Evolutionary conservation across 1,140 invertebrate genomes (phyloP).

Genomic region (Paraescarpia echinospica): DNA sequence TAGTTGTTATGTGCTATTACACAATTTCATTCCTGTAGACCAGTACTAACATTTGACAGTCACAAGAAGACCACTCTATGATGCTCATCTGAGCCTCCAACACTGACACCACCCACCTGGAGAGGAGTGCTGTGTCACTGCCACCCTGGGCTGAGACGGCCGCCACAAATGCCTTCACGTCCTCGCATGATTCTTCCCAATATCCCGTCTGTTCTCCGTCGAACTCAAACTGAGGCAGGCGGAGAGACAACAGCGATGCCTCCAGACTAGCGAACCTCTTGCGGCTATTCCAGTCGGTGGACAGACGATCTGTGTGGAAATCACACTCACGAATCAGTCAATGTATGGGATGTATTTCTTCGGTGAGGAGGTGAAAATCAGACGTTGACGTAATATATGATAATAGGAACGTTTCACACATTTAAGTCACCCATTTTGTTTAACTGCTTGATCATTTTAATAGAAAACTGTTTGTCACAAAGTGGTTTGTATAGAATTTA

Average conservation of each 20-base stretch:
- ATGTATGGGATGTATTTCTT: neutral
- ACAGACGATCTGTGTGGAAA: slow-evolving; percentile 33
- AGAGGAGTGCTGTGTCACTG: slow-evolving; percentile 32
- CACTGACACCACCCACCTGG: slow-evolving; percentile 33
- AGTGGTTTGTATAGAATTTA: too few relatives aligned
- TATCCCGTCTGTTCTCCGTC: slow-evolving; percentile 31
- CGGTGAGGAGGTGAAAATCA: too few relatives aligned
- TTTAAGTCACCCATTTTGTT: too few relatives aligned
- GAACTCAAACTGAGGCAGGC: slow-evolving; percentile 41
- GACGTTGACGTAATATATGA: neutral
- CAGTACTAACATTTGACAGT: too few relatives aligned
- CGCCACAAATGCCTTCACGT: slow-evolving; percentile 43
- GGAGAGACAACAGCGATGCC: slow-evolving; percentile 34
- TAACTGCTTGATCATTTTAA: too few relatives aligned
- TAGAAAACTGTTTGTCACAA: too few relatives aligned
- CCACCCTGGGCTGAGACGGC: slow-evolving; percentile 34
- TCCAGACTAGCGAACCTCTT: slow-evolving; percentile 36
- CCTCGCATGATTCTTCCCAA: slow-evolving; percentile 39
- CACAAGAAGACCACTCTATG: too few relatives aligned
- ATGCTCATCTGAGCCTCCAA: too few relatives aligned
- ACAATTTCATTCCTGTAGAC: too few relatives aligned
- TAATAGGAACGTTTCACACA: neutral
- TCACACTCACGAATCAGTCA: neutral
- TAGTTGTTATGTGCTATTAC: too few relatives aligned
- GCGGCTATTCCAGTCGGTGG: slow-evolving; percentile 41